Conservation (phyloP, 2,797 vertebrate genomes). For the Ceyx erithaca region DNA sequence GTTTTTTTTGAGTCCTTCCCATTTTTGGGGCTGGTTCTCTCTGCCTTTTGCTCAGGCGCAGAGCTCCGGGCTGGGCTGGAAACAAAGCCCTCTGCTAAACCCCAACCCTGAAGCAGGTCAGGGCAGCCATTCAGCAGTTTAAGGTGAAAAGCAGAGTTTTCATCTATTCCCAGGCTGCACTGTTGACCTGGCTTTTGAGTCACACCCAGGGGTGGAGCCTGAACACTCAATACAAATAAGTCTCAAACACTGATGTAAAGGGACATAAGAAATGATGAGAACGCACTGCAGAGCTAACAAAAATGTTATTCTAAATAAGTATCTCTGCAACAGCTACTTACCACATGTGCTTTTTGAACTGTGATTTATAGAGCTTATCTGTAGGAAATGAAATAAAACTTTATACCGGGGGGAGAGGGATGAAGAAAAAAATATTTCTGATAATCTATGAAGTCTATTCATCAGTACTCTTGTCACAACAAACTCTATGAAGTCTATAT, state of each 20-base stretch:
- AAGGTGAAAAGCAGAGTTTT: background rate
- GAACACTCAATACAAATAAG: background rate
- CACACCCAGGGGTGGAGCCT: background rate
- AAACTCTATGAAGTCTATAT: background rate
- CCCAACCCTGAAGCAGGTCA: fast-evolving
- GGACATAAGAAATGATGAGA: fast-evolving
- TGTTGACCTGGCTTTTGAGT: background rate
- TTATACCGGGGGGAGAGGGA: no score
- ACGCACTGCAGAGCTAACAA: background rate
- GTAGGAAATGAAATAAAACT: background rate
- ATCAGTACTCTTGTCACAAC: fast-evolving
- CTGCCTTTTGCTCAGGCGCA: background rate
- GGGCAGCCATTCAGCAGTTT: background rate
- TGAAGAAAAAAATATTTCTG: background rate
- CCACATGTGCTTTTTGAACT: background rate
- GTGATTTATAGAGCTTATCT: background rate
- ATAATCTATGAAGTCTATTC: fast-evolving
- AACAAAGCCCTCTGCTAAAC: background rate
- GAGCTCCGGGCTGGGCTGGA: no score
- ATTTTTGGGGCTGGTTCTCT: background rate
- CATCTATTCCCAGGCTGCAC: background rate
- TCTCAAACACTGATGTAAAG: background rate
- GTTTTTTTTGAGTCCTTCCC: background rate
- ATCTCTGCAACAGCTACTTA: background rate
- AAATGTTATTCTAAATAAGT: background rate